These are phyloP conservation scores for Piscicola geometra DNA, from an alignment of 2,888 invertebrate genomes.

Conservation along the genomic window DNA sequence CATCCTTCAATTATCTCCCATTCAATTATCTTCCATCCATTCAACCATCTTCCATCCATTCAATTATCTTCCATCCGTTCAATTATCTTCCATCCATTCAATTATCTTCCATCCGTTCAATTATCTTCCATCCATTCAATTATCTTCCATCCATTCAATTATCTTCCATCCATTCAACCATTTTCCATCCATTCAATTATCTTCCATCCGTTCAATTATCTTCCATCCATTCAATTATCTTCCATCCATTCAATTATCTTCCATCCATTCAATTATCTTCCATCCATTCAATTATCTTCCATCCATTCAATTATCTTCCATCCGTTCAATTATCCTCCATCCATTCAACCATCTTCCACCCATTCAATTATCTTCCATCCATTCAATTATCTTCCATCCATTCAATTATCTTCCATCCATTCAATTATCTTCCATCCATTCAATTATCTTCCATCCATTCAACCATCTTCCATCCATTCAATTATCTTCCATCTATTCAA, in stretches of 20 bases:
- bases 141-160: background rate
- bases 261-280: background rate
- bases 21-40: too few species aligned
- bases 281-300: background rate
- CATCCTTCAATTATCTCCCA: too few species aligned
- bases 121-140: background rate
- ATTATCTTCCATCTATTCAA: background rate
- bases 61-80: background rate
- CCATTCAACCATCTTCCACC: background rate
- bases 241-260: conserved; percentile 8
- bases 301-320: conserved; percentile 7
- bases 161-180: conserved; percentile 8
- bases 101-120: too few species aligned
- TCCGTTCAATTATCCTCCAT: background rate
- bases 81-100: too few species aligned
- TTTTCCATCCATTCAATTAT: too few species aligned
- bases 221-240: conserved; percentile 8
- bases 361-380: background rate
- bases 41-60: too few species aligned
- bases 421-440: too few species aligned
- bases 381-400: background rate
- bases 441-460: too few species aligned
- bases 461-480: background rate
- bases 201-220: background rate
- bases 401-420: background rate